A percentile compares a stretch with the other conserved stretches of the same genome.
phyloP scores from a whole-genome alignment of 2,113 vertebrate species.

The Myotis brandtii region DNA sequence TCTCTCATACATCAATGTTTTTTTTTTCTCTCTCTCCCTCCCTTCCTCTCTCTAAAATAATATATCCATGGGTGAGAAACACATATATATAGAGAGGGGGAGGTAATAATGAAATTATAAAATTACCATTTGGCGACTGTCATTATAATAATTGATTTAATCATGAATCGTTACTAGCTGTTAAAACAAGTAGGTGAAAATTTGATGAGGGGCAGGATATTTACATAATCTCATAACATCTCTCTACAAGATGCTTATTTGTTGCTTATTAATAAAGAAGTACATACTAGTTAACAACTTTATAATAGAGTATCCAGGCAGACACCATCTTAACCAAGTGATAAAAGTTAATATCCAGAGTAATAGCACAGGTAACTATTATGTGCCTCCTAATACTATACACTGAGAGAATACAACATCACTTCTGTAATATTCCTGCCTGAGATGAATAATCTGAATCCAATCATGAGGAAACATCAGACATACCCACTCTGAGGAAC shows the following conservation, averaged over 20 bases:
- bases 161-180: not conserved
- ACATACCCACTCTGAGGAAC: not conserved
- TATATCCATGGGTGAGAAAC: not conserved
- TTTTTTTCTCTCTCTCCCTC: not conserved
- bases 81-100: not conserved
- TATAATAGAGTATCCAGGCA: not conserved
- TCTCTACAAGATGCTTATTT: not conserved
- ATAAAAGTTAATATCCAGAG: not conserved
- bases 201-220: not conserved
- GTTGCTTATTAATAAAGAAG: slow-evolving; percentile 19
- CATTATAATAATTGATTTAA: not conserved
- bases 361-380: not conserved
- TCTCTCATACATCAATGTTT: not conserved
- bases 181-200: not conserved
- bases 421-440: not conserved
- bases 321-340: not conserved
- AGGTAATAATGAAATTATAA: not conserved
- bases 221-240: not conserved
- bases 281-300: not conserved
- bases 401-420: not conserved
- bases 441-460: not conserved
- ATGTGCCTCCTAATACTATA: not conserved
- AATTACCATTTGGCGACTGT: not conserved
- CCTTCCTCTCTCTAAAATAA: not conserved
- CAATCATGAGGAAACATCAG: not conserved